Base-by-base conservation (phyloP, 2,888 invertebrate species). In the Heliconius hortense region DNA sequence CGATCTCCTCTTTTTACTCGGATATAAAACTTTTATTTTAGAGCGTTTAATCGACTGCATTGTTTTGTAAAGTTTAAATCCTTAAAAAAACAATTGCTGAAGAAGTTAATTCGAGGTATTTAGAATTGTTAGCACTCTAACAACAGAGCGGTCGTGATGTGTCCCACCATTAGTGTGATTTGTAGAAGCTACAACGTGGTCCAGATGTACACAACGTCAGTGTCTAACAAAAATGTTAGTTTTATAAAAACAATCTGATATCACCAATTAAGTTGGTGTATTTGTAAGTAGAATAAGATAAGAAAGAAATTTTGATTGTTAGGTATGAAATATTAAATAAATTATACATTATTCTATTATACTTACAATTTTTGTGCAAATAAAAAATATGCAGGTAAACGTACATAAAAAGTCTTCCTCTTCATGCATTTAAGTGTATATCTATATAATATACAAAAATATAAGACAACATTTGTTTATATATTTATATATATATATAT, bases 151-250 rank as follows among this genome's bases (percentile, higher is more conserved):
- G 56, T 59, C 56, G 70, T 74, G 70, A 74, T 71, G 74, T 74
- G 74, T 74, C 56, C 35, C 13, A 15, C 70, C 64, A 74, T 74
- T 70, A 74, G 64, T 53, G 70, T 74, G 64, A 74, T 74, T 74
- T 74, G 74, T 71, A 43, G 64, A 59, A 63, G 64, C 64, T 70
- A 11, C 35, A 35, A 66, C n/a, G 24, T 13, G 11, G 15, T 35
- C 39, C 24, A 28, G 35, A 39, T 26, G 35, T 71, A 43, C 21
- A 71, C 10, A 60, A 26, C 11, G 62, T 28, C 43, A 21, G 26
- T 43, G 39, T 43, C 4, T 5, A 43, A 43, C 39, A 39, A 59
- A 15, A 26, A 43, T 28, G 26, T 15, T 43, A 62, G 35, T n/a
- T 31, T 62, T 43, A 62, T 60, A 43, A 48, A 59, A 24, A 35